Evolutionary conservation across 1,140 invertebrate species (phyloP).

Genomic region (Heliconius congener): DNA sequence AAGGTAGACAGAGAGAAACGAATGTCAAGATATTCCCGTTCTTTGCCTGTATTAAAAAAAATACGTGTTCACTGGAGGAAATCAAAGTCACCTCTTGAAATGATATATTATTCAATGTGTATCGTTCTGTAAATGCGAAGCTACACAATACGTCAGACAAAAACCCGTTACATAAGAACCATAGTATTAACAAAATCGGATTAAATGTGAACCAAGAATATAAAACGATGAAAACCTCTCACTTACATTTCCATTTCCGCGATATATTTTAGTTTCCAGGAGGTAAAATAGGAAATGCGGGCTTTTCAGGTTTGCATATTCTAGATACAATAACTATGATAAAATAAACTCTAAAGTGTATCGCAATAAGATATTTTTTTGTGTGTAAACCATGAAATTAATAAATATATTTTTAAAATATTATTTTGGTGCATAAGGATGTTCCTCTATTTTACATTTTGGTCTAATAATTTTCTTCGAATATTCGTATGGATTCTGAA

Average conservation of each 20-base stretch:
- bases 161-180: not conserved
- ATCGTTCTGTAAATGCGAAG: too few species aligned
- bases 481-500: not conserved
- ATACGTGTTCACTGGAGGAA: too few species aligned
- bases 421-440: not conserved
- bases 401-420: slow-evolving; percentile 6
- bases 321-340: not conserved
- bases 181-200: not conserved
- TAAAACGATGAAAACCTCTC: not conserved
- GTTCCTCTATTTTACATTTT: not conserved
- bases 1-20: too few species aligned
- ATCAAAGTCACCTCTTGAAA: too few species aligned
- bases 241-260: slow-evolving; percentile 3
- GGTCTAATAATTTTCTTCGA: not conserved
- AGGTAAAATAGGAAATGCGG: not conserved
- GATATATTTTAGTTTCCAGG: slow-evolving; percentile 1
- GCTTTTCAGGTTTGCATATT: not conserved
- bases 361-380: not conserved
- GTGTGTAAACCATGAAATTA: not conserved
- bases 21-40: too few species aligned
- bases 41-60: too few species aligned
- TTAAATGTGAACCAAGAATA: not conserved
- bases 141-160: not conserved
- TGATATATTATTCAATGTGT: too few species aligned
- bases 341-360: not conserved